Percentiles rank a stretch among this genome's conserved stretches.
phyloP scores from a whole-genome alignment of 2,797 vertebrate genomes.

The Varecia variegata region DNA sequence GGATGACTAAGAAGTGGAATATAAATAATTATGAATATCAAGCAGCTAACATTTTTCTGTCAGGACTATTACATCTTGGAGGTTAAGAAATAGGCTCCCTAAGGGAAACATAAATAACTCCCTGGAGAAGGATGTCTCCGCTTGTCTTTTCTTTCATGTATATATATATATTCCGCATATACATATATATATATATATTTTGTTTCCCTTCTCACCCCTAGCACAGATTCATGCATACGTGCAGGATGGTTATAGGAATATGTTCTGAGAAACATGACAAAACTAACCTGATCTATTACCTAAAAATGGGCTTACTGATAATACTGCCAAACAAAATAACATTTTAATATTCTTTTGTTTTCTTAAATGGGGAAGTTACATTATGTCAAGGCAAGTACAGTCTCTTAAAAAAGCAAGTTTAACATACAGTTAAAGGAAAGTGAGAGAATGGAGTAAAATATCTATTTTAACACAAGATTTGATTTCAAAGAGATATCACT shows the following conservation, averaged over 20 bases:
- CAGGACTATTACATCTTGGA: not conserved
- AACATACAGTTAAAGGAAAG: slow-evolving; percentile 17
- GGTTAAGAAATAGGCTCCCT: not conserved
- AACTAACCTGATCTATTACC: not conserved
- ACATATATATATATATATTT: too few species aligned
- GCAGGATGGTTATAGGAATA: not conserved
- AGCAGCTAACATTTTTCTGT: not conserved
- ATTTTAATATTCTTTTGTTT: not conserved
- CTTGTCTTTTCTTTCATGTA: not conserved
- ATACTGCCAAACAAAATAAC: not conserved
- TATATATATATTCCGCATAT: too few species aligned
- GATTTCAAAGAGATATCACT: slow-evolving; percentile 67
- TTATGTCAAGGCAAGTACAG: not conserved
- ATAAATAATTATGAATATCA: slow-evolving; percentile 4
- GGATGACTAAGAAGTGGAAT: not conserved
- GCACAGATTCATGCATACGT: not conserved
- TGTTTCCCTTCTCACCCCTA: not conserved
- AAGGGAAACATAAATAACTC: not conserved
- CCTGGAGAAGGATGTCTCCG: not conserved
- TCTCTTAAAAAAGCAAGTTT: slow-evolving; percentile 13
- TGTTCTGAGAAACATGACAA: not conserved
- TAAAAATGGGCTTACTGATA: not conserved
- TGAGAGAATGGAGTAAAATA: slow-evolving; percentile 14
- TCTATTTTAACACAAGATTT: slow-evolving; percentile 45
- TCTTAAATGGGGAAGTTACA: not conserved